Evolutionary conservation across 2,797 vertebrate species (phyloP), one percentile per base, ranked within the genome.

Genomic region (Pseudopleuronectes americanus): DNA sequence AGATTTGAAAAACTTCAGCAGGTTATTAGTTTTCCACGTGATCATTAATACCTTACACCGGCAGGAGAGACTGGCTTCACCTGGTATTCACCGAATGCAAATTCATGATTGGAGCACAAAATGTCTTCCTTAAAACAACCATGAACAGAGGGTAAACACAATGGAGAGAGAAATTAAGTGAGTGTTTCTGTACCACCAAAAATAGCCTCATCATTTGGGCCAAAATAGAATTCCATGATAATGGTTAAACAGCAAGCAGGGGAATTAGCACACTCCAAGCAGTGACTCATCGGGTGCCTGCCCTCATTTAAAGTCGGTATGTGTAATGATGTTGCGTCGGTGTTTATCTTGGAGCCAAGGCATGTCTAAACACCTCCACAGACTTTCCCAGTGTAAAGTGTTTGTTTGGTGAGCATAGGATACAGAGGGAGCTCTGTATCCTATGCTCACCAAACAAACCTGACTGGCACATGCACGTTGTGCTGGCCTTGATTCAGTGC

Each of bases 121-220:
- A 83, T 77, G 82, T 91, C 90, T 91, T 93, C 90, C 90, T 91
- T 89, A 87, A 74, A 91, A 86, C 88, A 91, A 93, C 87, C 90
- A 84, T 72, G 64, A 87, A 77, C 58, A 75, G 69, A 77, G 5
- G 8, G 68, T 68, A 74, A 75, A 81, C 77, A 87, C 88, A 77
- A 7, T 65, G 71, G 84, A 93, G 87, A 92, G 88, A 91, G 84
- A 90, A 76, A 79, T 72, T 51, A 69, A 77, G 53, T 6, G 56
- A 63, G 84, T 77, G 79, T 70, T 76, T 81, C 68, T 62, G 63
- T 16, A 17, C 4, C 9, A 57, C 57, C 22, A 56, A 76, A 84
- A 86, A 90, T 77, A 88, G 64, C 71, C 61, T 67, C 22, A 59
- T 71, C 78, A 70, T 84, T 76, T 68, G 68, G 70, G 73, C 49